phyloP scores from a whole-genome alignment of 1,140 invertebrate genomes.

The Vollenhovia emeryi region DNA sequence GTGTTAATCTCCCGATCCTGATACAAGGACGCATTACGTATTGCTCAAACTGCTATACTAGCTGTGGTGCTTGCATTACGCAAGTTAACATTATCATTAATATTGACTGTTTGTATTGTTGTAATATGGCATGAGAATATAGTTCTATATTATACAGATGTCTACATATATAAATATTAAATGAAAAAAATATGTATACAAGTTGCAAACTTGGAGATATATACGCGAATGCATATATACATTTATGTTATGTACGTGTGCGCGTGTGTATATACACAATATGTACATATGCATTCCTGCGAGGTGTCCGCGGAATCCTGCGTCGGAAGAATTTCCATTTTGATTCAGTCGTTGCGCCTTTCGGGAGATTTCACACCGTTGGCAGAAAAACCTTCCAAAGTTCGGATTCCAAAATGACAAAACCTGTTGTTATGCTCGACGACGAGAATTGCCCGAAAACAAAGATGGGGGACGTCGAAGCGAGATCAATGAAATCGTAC shows the following conservation, averaged over 20 bases:
- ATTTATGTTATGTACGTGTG: conserved; percentile 16
- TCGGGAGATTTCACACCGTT: background rate
- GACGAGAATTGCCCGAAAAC: background rate
- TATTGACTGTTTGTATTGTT: conserved; percentile 78
- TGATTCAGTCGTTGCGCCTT: background rate
- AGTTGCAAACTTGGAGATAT: conserved; percentile 36
- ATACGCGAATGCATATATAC: conserved; percentile 29
- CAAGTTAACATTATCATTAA: conserved; percentile 55
- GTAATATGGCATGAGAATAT: conserved; percentile 72
- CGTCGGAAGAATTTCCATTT: background rate
- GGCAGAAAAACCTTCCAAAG: background rate
- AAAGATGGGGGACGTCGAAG: background rate
- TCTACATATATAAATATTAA: conserved; percentile 43
- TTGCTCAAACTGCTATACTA: conserved; percentile 65
- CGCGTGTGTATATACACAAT: conserved; percentile 7
- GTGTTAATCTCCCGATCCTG: conserved; percentile 43
- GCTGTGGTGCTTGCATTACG: conserved; percentile 54
- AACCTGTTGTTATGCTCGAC: background rate
- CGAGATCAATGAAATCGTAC: background rate
- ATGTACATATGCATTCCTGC: conserved; percentile 48
- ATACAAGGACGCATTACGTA: conserved; percentile 59
- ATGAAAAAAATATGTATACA: conserved; percentile 37
- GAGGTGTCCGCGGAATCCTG: conserved; percentile 9
- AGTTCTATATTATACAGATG: conserved; percentile 61
- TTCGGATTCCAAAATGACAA: background rate